These are phyloP conservation scores for Synanthedon andrenaeformis DNA, from an alignment of 2,888 invertebrate genomes.

Conservation along the genomic window DNA sequence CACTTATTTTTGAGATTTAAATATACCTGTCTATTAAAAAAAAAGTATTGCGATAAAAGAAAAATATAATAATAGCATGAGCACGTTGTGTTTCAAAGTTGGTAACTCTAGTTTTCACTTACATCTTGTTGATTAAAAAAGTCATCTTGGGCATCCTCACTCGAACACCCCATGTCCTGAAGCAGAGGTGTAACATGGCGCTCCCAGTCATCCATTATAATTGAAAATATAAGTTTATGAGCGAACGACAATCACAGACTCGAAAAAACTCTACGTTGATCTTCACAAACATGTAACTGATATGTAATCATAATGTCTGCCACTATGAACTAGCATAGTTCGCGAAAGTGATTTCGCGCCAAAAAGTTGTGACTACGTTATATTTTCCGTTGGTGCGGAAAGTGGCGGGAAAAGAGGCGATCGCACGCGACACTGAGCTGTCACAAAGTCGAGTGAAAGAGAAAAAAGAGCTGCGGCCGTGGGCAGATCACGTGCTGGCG, in stretches of 20 bases:
- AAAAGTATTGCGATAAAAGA: too few species aligned
- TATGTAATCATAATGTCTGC: constrained; percentile 36
- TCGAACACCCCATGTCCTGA: constrained; percentile 70
- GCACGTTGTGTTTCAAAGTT: too few species aligned
- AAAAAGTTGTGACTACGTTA: constrained; percentile 47
- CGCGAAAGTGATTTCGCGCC: constrained; percentile 52
- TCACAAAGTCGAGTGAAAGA: constrained; percentile 56
- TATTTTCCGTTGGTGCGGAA: constrained; percentile 35
- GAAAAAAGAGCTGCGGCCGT: constrained; percentile 57
- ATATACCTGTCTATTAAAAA: too few species aligned
- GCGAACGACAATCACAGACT: constrained; percentile 42
- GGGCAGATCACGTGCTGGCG: constrained; percentile 64
- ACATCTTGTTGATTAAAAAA: constrained; percentile 73
- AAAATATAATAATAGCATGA: too few species aligned
- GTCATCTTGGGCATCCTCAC: constrained; percentile 68
- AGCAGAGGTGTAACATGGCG: constrained; percentile 70
- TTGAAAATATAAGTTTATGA: constrained; percentile 24
- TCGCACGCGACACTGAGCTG: constrained; percentile 58
- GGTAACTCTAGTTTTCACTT: constrained; percentile 26
- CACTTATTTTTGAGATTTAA: too few species aligned
- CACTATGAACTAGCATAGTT: constrained; percentile 28
- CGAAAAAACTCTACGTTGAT: constrained; percentile 13
- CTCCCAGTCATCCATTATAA: constrained; percentile 72
- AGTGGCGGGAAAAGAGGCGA: constrained; percentile 57
- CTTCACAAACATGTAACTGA: constrained; percentile 39